These are phyloP conservation scores for Hydraecia micacea DNA, from an alignment of 2,888 invertebrate species.

Conservation along the genomic window DNA sequence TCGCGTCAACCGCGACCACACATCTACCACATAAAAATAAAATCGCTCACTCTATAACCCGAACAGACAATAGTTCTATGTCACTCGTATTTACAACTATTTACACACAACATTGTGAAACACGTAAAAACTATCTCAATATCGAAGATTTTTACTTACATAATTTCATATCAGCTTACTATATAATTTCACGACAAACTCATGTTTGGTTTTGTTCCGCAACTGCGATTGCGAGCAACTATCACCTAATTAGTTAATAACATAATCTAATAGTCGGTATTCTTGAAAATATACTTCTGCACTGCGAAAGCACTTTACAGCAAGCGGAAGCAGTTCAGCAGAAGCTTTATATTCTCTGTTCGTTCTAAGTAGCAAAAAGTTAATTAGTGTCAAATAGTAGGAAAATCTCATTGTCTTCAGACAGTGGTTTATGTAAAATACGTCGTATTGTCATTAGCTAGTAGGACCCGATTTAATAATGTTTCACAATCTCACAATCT, in stretches of 20 bases:
- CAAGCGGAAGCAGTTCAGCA: slow-evolving; percentile 45
- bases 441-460: slow-evolving; percentile 20
- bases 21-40: slow-evolving; percentile 66
- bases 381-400: slow-evolving; percentile 14
- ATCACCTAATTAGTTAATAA: slow-evolving; percentile 37
- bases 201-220: slow-evolving; percentile 58
- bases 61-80: slow-evolving; percentile 65
- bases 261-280: slow-evolving; percentile 51
- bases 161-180: slow-evolving; percentile 65
- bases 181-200: slow-evolving; percentile 57
- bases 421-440: slow-evolving; percentile 22
- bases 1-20: slow-evolving; percentile 39
- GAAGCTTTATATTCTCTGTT: slow-evolving; percentile 23
- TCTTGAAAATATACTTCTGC: slow-evolving; percentile 46
- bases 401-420: slow-evolving; percentile 14
- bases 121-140: slow-evolving; percentile 63
- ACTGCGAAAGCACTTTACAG: slow-evolving; percentile 54
- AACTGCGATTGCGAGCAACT: slow-evolving; percentile 36
- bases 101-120: slow-evolving; percentile 66
- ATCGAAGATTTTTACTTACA: slow-evolving; percentile 61
- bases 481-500: not conserved
- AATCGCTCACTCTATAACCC: slow-evolving; percentile 70
- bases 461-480: not conserved
- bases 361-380: slow-evolving; percentile 18
- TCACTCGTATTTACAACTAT: slow-evolving; percentile 76